phyloP scores from a whole-genome alignment of 2,113 vertebrate genomes.

The Plecturocebus donacophilus region DNA sequence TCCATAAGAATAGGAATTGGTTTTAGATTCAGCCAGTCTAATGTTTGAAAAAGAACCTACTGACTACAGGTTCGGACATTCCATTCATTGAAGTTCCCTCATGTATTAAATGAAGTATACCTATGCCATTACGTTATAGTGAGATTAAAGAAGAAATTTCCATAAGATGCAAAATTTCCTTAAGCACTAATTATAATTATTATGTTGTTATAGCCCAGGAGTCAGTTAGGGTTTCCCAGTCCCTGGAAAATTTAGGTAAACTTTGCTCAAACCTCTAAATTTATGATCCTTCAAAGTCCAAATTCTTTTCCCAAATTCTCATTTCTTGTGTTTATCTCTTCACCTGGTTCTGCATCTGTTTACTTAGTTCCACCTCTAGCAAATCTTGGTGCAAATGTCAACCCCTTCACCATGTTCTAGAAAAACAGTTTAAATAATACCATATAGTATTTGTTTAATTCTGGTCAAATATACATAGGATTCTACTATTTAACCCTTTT shows the following conservation, averaged over 20 bases:
- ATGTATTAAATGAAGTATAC: background rate
- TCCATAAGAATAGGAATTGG: background rate
- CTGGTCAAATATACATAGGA: background rate
- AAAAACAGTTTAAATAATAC: background rate
- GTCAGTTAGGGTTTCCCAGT: background rate
- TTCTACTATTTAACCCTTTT: background rate
- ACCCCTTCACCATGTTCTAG: background rate
- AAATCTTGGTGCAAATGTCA: background rate
- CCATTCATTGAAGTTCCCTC: background rate
- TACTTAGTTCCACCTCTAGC: background rate
- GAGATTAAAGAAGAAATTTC: conserved; percentile 40
- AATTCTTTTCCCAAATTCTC: conserved; percentile 13
- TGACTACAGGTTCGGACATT: background rate
- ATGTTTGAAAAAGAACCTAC: background rate
- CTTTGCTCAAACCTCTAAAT: conserved; percentile 18
- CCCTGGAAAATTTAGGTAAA: conserved; percentile 25
- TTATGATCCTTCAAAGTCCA: background rate
- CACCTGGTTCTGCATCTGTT: background rate
- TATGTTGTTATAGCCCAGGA: conserved; percentile 20
- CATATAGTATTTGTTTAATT: background rate
- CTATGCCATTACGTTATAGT: background rate
- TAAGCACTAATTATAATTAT: too few species aligned
- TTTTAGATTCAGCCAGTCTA: conserved; percentile 10
- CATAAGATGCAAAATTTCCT: background rate
- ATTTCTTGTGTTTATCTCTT: background rate